These are phyloP conservation scores for Pristionchus fissidentatus DNA, from an alignment of 2,888 invertebrate genomes.

Conservation along the genomic window DNA sequence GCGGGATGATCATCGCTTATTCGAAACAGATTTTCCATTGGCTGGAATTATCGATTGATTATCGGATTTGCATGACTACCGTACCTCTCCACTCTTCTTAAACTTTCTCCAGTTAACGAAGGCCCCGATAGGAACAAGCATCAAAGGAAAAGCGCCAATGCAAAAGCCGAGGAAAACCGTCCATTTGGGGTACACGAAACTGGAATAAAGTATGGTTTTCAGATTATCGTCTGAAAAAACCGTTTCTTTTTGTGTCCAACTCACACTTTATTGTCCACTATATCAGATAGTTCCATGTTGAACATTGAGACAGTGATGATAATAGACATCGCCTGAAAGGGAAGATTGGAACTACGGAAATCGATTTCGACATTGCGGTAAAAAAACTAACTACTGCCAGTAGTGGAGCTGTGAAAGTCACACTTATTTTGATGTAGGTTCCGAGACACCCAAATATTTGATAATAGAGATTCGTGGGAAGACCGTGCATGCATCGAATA, in stretches of 20 bases:
- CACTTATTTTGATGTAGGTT: background rate
- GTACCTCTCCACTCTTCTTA: conserved; percentile 18
- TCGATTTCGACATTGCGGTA: background rate
- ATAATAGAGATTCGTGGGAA: background rate
- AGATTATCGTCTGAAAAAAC: background rate
- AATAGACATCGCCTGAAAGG: background rate
- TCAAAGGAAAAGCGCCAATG: background rate
- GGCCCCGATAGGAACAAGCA: background rate
- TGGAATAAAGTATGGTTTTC: background rate
- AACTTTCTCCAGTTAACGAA: background rate
- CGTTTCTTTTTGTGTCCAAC: background rate
- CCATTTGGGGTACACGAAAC: conserved; percentile 3
- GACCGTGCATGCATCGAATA: conserved; percentile 24
- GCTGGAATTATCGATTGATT: background rate
- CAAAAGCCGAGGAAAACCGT: background rate
- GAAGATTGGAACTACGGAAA: background rate
- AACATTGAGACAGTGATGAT: background rate
- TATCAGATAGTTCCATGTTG: background rate
- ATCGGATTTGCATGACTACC: background rate
- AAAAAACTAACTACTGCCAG: background rate
- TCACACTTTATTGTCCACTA: background rate
- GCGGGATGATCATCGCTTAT: background rate
- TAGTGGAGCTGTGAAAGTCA: conserved; percentile 2
- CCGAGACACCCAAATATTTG: conserved; percentile 13
- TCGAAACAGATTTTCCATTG: background rate